Conservation (phyloP, 2,888 invertebrate species). For the Parasteatoda lunata region DNA sequence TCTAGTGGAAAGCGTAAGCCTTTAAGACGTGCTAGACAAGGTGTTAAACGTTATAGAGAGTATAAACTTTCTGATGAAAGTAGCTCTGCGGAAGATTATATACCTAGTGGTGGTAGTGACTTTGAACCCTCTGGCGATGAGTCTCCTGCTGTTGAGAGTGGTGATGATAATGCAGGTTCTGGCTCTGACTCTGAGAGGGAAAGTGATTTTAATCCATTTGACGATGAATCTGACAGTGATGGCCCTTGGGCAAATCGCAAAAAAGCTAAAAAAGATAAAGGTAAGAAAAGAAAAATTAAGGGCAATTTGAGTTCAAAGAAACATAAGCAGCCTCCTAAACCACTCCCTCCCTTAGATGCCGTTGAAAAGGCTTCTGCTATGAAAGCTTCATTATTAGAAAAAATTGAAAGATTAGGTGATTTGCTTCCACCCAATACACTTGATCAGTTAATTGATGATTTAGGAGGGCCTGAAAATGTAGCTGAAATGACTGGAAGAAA, state of each 20-base stretch:
- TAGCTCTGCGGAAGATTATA: slow-evolving; percentile 77
- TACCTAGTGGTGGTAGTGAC: slow-evolving; percentile 74
- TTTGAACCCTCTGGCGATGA: slow-evolving; percentile 74
- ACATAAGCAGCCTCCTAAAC: slow-evolving; percentile 43
- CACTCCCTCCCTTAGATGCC: slow-evolving; percentile 64
- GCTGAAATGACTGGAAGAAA: slow-evolving; percentile 99
- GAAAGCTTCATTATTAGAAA: slow-evolving; percentile 91
- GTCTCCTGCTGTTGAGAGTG: slow-evolving; percentile 68
- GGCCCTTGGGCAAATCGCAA: slow-evolving; percentile 75
- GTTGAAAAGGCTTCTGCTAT: slow-evolving; percentile 76
- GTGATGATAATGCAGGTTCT: slow-evolving; percentile 57
- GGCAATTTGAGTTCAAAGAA: slow-evolving; percentile 41
- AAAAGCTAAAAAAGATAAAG: slow-evolving; percentile 70
- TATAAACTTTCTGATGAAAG: slow-evolving; percentile 70
- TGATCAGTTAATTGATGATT: slow-evolving; percentile 97
- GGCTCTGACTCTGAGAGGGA: slow-evolving; percentile 74
- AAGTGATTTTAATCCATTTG: slow-evolving; percentile 94
- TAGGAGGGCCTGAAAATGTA: slow-evolving; percentile 97
- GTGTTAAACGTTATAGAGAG: slow-evolving; percentile 69
- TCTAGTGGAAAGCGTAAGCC: slow-evolving; percentile 79
- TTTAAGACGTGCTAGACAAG: slow-evolving; percentile 72
- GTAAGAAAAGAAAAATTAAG: slow-evolving; percentile 65
- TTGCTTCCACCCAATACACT: slow-evolving; percentile 96
- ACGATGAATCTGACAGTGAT: slow-evolving; percentile 79
- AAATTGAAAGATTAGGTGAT: slow-evolving; percentile 89